Conservation (phyloP, 2,888 invertebrate species). For the Megastigmus dorsalis region DNA sequence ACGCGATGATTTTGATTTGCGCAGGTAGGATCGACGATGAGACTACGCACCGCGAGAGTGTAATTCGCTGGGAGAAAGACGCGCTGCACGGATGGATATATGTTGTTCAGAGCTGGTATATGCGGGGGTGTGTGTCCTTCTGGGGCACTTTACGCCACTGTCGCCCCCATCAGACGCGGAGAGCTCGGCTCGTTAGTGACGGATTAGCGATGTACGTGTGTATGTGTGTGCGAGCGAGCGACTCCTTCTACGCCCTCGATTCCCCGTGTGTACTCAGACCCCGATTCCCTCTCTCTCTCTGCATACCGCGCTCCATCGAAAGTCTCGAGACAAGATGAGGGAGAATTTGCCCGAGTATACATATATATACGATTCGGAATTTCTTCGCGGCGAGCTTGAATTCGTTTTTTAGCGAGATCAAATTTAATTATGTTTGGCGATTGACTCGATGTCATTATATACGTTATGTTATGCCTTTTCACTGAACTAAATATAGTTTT, state of each 20-base stretch:
- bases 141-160: conserved; percentile 61
- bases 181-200: conserved; percentile 77
- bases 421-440: too few relatives aligned
- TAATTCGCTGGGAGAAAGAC: too few relatives aligned
- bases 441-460: too few relatives aligned
- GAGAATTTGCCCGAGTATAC: conserved; percentile 42
- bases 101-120: too few relatives aligned
- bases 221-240: too few relatives aligned
- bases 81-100: too few relatives aligned
- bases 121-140: too few relatives aligned
- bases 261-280: conserved; percentile 66
- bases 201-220: conserved; percentile 77
- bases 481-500: too few relatives aligned
- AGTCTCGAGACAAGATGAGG: conserved; percentile 57
- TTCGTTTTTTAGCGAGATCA: background rate
- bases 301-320: conserved; percentile 52
- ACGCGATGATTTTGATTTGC: too few relatives aligned
- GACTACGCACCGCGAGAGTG: too few relatives aligned
- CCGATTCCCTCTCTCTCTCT: conserved; percentile 60
- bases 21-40: too few relatives aligned
- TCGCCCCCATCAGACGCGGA: conserved; percentile 67
- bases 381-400: background rate
- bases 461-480: too few relatives aligned
- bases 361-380: background rate
- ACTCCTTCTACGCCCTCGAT: conserved; percentile 63